A percentile compares a stretch with the other conserved stretches of the same genome.
phyloP scores from a whole-genome alignment of 2,113 vertebrate genomes.

The Mungos mungo region DNA sequence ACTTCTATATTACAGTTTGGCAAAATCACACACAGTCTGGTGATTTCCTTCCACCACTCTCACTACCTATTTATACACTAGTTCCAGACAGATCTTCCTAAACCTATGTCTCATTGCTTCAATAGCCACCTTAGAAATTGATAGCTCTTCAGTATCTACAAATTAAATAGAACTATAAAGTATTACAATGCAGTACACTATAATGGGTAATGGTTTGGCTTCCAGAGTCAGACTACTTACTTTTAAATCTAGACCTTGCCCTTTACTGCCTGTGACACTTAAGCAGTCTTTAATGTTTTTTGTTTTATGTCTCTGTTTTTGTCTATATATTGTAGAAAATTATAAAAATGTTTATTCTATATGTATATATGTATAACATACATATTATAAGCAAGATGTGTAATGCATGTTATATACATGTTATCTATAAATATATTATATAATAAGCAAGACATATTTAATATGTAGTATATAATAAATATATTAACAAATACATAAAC shows the following conservation, averaged over 20 bases:
- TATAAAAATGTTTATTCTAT: not conserved
- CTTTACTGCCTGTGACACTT: not conserved
- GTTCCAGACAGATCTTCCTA: not conserved
- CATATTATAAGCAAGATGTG: not conserved
- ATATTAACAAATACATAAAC: not conserved
- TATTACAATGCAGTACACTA: not conserved
- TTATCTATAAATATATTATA: not conserved
- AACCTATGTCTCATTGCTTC: not conserved
- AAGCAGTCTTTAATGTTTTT: not conserved
- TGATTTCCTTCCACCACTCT: not conserved
- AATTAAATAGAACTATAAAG: constrained; percentile 3
- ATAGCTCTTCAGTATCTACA: not conserved
- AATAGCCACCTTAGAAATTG: not conserved
- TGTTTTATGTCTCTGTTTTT: constrained; percentile 4
- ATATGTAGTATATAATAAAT: not conserved
- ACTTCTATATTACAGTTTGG: not conserved
- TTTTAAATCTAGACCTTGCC: not conserved
- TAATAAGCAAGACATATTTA: not conserved
- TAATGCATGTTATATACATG: not conserved
- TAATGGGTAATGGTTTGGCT: not conserved
- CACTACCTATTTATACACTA: not conserved
- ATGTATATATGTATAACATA: not conserved
- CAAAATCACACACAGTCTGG: not conserved
- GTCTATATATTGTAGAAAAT: not conserved
- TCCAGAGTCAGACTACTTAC: not conserved